Evolutionary conservation across 2,113 vertebrate genomes (phyloP), one percentile per base, ranked within the genome.

Genomic region (Mionectes macconnelli): DNA sequence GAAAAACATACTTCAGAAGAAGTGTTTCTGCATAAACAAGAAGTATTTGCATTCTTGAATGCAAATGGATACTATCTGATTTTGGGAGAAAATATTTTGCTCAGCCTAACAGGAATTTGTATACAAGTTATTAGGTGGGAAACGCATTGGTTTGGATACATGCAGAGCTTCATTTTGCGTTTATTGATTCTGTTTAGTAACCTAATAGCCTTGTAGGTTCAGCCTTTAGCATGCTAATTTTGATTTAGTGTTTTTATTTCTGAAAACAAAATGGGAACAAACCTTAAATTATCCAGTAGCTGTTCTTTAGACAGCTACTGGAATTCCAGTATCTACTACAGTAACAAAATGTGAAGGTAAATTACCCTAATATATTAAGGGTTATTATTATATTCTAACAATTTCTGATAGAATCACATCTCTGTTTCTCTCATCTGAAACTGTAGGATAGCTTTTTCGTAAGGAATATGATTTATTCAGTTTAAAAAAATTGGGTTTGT

Each of bases 161-260:
- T 49, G 76, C 28, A 89, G 95, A 93, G 93, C 87, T 97, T 97
- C 25, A 56, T 96, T 97, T 97, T 97, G 82, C 47, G 79, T 91
- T 96, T 96, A 96, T 90, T 59, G 76, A 96, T 95, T 97, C 89
- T 96, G 49, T 95, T 97, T 95, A 96, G 82, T 95, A 95, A 87
- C 84, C 56, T 94, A 96, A 97, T 95, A 59, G 50, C 94, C 78
- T 95, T 93, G 73, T 95, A 96, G 77, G 70, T 95, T 97, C 67
- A 94, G 64, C 75, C 77, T 97, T 97, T 98, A 96, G 74, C 44
- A 91, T 94, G 70, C 92, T 97, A 96, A 97, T 98, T 98, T 98
- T 97, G 95, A 97, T 96, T 97, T 96, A 96, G 93, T 94, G 84
- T 97, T 97, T 97, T 93, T 97, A 92, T 97, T 97, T 97, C 95